Conservation (phyloP, 1,140 invertebrate genomes). For the Chymomyza costata region DNA sequence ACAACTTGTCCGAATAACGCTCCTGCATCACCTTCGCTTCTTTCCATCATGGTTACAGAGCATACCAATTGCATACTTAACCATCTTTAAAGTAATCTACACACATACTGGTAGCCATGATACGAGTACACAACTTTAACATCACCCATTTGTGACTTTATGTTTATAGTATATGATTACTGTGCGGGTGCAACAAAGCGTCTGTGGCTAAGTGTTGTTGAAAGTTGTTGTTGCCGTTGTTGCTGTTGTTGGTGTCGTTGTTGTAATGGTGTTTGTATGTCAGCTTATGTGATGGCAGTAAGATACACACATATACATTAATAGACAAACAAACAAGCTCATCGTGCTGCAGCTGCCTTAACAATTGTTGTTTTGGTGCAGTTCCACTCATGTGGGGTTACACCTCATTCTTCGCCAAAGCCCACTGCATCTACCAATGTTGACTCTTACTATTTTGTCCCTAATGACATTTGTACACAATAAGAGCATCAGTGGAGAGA, state of each 20-base stretch:
- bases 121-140: no score
- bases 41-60: no score
- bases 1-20: no score
- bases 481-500: constrained; percentile 5
- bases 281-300: constrained; percentile 58
- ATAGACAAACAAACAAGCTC: constrained; percentile 30
- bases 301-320: constrained; percentile 29
- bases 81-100: no score
- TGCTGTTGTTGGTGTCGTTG: constrained; percentile 33
- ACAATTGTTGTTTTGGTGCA: constrained; percentile 29
- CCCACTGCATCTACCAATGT: no score
- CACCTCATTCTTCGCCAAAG: constrained; percentile 19
- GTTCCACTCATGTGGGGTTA: constrained; percentile 1
- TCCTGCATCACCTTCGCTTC: no score
- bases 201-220: no score
- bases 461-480: constrained; percentile 67
- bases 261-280: constrained; percentile 69
- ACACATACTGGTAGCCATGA: no score
- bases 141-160: no score
- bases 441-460: constrained; percentile 25
- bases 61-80: no score
- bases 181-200: no score
- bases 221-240: constrained; percentile 1
- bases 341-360: constrained; percentile 19
- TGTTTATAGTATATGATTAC: no score